Conservation (phyloP, 2,113 vertebrate species). For the Merops nubicus region DNA sequence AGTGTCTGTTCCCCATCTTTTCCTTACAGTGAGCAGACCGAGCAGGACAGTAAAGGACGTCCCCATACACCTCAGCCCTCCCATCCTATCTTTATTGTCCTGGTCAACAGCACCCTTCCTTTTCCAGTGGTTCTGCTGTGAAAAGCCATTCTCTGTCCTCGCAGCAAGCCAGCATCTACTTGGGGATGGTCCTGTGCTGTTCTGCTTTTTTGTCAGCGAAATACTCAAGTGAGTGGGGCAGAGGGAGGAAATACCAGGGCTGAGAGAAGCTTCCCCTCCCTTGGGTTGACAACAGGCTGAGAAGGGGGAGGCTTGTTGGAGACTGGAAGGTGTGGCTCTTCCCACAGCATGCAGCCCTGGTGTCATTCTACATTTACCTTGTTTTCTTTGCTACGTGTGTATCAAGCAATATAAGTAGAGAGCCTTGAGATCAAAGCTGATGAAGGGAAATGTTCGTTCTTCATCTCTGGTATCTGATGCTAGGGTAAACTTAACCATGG, state of each 20-base stretch:
- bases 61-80: not conserved
- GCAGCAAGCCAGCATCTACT: not conserved
- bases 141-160: not conserved
- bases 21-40: not conserved
- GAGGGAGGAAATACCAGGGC: conserved; percentile 11
- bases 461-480: not conserved
- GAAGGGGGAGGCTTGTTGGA: not conserved
- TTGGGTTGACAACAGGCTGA: not conserved
- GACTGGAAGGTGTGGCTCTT: not conserved
- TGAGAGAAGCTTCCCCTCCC: not conserved
- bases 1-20: not conserved
- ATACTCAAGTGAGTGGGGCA: not conserved
- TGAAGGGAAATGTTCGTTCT: conserved; percentile 34
- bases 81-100: not conserved
- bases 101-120: not conserved
- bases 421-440: not conserved
- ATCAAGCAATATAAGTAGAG: not conserved
- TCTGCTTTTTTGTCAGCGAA: not conserved
- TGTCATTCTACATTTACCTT: not conserved
- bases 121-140: not conserved
- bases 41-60: not conserved
- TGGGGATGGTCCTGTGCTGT: not conserved
- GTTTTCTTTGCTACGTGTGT: not conserved
- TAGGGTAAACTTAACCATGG: not conserved
- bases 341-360: not conserved